These are phyloP conservation scores for Heterotilapia buettikoferi DNA, from an alignment of 2,113 vertebrate genomes.

Conservation along the genomic window DNA sequence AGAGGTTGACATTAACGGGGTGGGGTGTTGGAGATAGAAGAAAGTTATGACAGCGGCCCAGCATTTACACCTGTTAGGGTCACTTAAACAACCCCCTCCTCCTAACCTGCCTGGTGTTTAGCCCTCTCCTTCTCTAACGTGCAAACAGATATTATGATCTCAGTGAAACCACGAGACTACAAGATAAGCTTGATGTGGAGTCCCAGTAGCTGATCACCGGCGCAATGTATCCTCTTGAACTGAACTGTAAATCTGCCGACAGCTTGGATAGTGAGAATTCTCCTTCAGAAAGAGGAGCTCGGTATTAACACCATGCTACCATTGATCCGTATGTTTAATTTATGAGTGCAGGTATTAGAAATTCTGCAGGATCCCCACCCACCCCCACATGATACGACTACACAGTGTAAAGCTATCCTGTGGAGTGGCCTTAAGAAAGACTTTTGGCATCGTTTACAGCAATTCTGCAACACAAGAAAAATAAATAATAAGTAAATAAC, in stretches of 20 bases:
- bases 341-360: not conserved
- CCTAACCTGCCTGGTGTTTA: not conserved
- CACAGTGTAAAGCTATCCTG: not conserved
- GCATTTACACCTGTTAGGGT: slow-evolving; percentile 28
- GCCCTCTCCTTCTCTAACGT: not conserved
- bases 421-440: not conserved
- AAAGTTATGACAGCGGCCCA: not conserved
- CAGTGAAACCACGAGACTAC: not conserved
- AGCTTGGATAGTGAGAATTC: slow-evolving; percentile 31
- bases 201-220: not conserved
- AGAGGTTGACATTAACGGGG: not conserved
- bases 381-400: not conserved
- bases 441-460: not conserved
- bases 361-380: not conserved
- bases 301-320: not conserved
- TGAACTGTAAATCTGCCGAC: slow-evolving; percentile 18
- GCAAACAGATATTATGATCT: slow-evolving; percentile 9
- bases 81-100: slow-evolving; percentile 6
- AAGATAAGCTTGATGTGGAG: slow-evolving; percentile 20
- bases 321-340: slow-evolving; percentile 10
- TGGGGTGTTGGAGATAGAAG: not conserved
- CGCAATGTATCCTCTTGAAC: slow-evolving; percentile 14
- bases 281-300: slow-evolving; percentile 24
- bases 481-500: not conserved
- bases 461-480: not conserved